Conservation (phyloP, 2,888 invertebrate genomes). For the Conchocele bisecta region DNA sequence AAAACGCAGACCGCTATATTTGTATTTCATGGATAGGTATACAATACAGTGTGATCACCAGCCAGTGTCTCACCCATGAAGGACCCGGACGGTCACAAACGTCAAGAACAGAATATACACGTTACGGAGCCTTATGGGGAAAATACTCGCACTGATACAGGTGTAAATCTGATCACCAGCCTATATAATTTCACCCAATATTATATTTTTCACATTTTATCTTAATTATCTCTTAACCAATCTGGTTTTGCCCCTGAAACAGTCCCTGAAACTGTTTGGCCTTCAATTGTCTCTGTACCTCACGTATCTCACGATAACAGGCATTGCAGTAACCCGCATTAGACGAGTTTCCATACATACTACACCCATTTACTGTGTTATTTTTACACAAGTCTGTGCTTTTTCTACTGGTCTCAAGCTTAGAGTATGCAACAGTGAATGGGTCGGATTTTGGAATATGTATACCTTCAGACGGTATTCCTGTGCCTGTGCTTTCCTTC, state of each 20-base stretch:
- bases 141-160: no score
- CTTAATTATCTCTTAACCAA: no score
- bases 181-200: no score
- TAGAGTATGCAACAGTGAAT: conserved; percentile 44
- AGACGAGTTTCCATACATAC: conserved; percentile 65
- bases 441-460: background rate
- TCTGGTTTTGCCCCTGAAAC: background rate
- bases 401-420: conserved; percentile 50
- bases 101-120: no score
- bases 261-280: background rate
- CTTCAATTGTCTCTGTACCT: background rate
- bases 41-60: no score
- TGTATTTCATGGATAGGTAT: no score
- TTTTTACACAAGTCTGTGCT: conserved; percentile 52
- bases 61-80: no score
- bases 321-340: conserved; percentile 71
- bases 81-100: no score
- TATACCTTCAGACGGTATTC: background rate
- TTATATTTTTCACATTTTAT: no score
- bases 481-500: background rate
- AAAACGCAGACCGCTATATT: no score
- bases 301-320: conserved; percentile 58
- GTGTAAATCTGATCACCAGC: no score
- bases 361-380: conserved; percentile 44
- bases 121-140: no score